Evolutionary conservation across 2,797 vertebrate genomes (phyloP), one percentile per base, ranked within the genome.

Genomic region (Sebastes ruberrimus): DNA sequence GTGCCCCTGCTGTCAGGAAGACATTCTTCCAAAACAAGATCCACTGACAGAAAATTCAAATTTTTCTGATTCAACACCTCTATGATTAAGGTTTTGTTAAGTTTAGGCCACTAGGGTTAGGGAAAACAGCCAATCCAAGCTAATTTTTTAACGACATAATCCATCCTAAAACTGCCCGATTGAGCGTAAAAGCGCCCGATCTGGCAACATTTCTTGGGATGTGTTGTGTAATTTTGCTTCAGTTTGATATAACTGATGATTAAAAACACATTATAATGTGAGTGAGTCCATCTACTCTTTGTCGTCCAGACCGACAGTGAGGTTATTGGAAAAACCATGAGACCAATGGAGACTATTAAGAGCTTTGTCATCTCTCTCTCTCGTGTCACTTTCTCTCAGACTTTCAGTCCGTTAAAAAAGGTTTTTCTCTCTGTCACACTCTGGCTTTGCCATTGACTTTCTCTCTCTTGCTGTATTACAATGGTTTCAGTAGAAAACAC

Each of bases 261-360:
- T 11, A 27, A 59, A 62, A 13, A 13, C 8, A n/a, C 28, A 38
- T 25, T 22, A 13, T 2, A 28, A 59, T 6, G 38, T 42, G 22
- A 52, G 49, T 18, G 57, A 62, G 57, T 67, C 60, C 38, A 42
- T 20, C 13, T 28, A 22, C 20, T 52, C 20, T 62, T n/a, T 18
- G 27, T 42, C 13, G 10, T 52, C 42, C 66, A 72, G 18, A 61
- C 22, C 59, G 3, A 63, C 53, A 7, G 33, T 9, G 78, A 80
- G 30, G 38, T 76, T 80, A 53, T 20, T 74, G 81, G 71, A 80
- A 80, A 78, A 80, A 73, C 11, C 35, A 35, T 35, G 35, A 35
- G 35, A 35, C 35, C 35, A 35, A 0, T 35, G 35, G 35, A 27
- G 11, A 14, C 55, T 0, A 0, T 55, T 57, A 22, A 62, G 70